phyloP scores from a whole-genome alignment of 2,888 invertebrate genomes.

The Flexamia atlantica region DNA sequence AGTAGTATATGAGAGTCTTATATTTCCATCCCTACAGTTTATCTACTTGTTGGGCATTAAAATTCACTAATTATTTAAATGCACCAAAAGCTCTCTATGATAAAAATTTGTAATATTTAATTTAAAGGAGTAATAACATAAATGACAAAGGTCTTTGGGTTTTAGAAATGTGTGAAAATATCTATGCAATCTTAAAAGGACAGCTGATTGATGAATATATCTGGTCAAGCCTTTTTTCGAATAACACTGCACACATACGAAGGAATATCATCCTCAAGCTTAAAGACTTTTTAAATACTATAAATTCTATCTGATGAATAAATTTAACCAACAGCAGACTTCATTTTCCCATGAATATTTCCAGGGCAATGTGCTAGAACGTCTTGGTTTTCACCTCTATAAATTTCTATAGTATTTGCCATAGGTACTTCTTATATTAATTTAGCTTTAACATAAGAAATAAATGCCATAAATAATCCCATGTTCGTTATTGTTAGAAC shows the following conservation, averaged over 20 bases:
- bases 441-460: conserved; percentile 26
- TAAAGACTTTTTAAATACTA: no score
- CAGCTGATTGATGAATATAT: no score
- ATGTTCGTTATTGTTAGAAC: conserved; percentile 57
- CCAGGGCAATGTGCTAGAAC: not conserved
- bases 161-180: not conserved
- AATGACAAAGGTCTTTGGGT: not conserved
- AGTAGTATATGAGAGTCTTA: conserved; percentile 48
- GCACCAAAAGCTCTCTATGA: conserved; percentile 48
- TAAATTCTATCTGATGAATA: not conserved
- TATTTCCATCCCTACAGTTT: conserved; percentile 49
- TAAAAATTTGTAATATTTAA: not conserved
- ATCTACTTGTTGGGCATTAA: conserved; percentile 41
- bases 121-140: not conserved
- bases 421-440: conserved; percentile 16
- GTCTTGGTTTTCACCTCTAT: not conserved
- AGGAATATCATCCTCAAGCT: no score
- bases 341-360: not conserved
- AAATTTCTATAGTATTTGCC: conserved; percentile 27
- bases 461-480: conserved; percentile 44
- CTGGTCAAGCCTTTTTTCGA: no score
- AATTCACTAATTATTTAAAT: conserved; percentile 53
- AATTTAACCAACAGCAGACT: not conserved
- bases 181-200: no score
- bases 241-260: no score